Conservation (phyloP, 2,888 invertebrate species). For the Tholera decimalis region DNA sequence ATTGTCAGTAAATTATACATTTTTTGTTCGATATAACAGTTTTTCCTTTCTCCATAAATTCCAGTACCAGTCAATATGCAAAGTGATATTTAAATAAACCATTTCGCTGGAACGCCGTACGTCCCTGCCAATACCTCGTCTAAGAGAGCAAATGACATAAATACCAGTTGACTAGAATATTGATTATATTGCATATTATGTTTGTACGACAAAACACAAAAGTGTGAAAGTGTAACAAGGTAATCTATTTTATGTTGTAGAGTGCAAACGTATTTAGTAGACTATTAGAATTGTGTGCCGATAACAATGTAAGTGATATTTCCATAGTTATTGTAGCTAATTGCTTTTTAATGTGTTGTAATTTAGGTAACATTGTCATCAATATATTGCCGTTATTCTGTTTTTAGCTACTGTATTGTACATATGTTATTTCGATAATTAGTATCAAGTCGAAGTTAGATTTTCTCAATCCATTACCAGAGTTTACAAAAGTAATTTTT, state of each 20-base stretch:
- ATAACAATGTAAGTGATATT: background rate
- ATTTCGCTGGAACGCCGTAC: conserved; percentile 24
- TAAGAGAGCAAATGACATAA: conserved; percentile 32
- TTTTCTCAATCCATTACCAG: conserved; percentile 19
- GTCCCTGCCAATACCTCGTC: conserved; percentile 20
- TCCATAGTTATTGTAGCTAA: background rate
- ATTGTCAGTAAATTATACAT: conserved; percentile 24
- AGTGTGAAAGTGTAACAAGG: conserved; percentile 2
- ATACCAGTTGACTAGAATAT: conserved; percentile 17
- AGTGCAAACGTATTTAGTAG: background rate
- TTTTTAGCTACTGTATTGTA: background rate
- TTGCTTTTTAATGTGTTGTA: conserved; percentile 12
- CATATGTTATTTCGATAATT: background rate
- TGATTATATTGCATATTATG: conserved; percentile 3
- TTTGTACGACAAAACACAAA: conserved; percentile 3
- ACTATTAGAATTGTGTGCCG: background rate
- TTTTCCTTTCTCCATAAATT: conserved; percentile 9
- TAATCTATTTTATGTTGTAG: background rate
- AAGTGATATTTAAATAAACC: conserved; percentile 8
- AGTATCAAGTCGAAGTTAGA: conserved; percentile 13
- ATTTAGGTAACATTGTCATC: background rate
- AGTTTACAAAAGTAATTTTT: conserved; percentile 45
- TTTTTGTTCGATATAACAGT: background rate
- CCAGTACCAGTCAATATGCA: background rate
- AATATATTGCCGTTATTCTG: background rate